Conservation (phyloP, 2,888 invertebrate species). For the Lottia scabra region DNA sequence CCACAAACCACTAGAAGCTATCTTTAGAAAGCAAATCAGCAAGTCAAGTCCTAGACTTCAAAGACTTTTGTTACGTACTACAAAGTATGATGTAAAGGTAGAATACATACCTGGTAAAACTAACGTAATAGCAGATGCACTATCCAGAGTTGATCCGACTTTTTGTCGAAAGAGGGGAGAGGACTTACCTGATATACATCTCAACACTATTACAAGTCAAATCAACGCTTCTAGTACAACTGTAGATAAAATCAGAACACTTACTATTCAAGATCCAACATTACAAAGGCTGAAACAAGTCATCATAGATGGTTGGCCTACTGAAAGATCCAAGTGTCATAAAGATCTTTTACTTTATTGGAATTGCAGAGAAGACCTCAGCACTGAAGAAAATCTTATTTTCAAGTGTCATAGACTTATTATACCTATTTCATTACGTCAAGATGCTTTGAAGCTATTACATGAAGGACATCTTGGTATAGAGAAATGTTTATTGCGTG, state of each 20-base stretch:
- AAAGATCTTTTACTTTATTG: background rate
- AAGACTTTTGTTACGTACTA: constrained; percentile 24
- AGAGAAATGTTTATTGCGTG: constrained; percentile 11
- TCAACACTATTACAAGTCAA: background rate
- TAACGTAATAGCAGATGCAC: constrained; percentile 7
- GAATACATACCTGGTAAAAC: constrained; percentile 18
- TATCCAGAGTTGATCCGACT: background rate
- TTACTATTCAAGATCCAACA: constrained; percentile 10
- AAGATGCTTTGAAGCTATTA: background rate
- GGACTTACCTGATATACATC: background rate
- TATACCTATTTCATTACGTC: background rate
- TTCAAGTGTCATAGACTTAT: constrained; percentile 19
- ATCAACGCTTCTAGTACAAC: background rate
- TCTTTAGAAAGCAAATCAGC: constrained; percentile 19
- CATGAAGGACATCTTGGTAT: constrained; percentile 4
- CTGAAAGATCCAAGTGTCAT: background rate
- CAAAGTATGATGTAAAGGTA: constrained; percentile 8
- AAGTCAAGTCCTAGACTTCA: constrained; percentile 23
- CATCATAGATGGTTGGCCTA: constrained; percentile 8
- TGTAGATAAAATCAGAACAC: background rate
- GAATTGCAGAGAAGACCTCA: background rate
- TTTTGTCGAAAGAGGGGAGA: background rate
- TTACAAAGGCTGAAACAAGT: background rate
- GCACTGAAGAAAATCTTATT: background rate
- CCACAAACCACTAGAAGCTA: constrained; percentile 31